These are phyloP conservation scores for Limnephilus lunatus DNA, from an alignment of 2,888 invertebrate genomes.

Conservation along the genomic window DNA sequence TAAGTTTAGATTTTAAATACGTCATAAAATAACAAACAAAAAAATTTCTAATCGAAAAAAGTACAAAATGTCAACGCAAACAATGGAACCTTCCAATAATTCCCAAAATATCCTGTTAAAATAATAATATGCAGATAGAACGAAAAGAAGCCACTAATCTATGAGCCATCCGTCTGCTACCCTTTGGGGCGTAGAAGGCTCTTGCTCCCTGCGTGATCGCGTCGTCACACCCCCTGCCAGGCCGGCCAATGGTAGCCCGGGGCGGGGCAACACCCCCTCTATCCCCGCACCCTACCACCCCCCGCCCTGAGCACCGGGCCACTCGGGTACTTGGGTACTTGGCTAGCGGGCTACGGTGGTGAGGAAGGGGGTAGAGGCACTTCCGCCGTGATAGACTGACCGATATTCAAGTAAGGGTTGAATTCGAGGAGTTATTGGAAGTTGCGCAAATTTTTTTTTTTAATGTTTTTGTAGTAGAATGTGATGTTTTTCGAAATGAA, in stretches of 20 bases:
- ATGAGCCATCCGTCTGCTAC: background rate
- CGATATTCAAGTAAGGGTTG: conserved; percentile 1
- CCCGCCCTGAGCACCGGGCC: background rate
- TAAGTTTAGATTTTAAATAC: background rate
- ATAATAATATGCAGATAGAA: background rate
- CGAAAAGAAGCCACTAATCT: background rate
- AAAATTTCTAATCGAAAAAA: no score
- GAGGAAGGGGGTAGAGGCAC: background rate
- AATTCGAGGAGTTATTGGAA: background rate
- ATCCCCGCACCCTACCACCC: background rate
- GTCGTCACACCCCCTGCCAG: conserved; percentile 23
- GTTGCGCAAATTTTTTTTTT: background rate
- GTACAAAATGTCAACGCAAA: background rate
- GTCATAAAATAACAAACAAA: background rate
- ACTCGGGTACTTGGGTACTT: background rate
- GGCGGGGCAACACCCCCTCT: conserved; percentile 26
- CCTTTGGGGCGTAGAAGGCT: background rate
- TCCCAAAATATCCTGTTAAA: background rate
- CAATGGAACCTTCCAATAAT: background rate
- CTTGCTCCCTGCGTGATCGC: background rate
- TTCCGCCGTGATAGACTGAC: conserved; percentile 4
- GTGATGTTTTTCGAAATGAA: background rate
- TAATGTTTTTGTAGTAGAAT: background rate
- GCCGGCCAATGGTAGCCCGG: conserved; percentile 16
- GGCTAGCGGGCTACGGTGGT: background rate